Percentiles rank a stretch among this genome's conserved stretches.
phyloP scores from a whole-genome alignment of 2,888 invertebrate species.

The Meiosimyza platycephala region DNA sequence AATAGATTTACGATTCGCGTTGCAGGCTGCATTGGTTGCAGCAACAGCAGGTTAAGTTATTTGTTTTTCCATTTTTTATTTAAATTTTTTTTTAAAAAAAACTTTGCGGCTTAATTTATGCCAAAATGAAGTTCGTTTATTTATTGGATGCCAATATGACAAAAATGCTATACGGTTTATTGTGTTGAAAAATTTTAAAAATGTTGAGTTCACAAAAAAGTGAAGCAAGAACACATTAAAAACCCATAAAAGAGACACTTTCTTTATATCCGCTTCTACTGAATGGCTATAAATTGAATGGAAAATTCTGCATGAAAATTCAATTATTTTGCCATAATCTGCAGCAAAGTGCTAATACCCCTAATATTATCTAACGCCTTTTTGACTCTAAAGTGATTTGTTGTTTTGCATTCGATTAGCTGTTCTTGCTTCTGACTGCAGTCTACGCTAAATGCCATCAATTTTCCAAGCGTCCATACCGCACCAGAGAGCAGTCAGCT shows the following conservation, averaged over 20 bases:
- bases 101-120: slow-evolving; percentile 60
- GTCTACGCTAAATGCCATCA: neutral
- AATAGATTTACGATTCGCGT: neutral
- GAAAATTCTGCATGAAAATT: neutral
- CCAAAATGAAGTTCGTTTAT: slow-evolving; percentile 36
- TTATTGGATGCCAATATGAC: neutral
- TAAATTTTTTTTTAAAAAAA: slow-evolving; percentile 42
- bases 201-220: too few species aligned
- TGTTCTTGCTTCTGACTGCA: neutral
- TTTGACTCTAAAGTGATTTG: too few species aligned
- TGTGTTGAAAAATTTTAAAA: too few species aligned
- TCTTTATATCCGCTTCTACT: too few species aligned
- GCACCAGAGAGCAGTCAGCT: neutral
- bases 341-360: slow-evolving; percentile 1
- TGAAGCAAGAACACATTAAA: too few species aligned
- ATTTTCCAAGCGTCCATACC: neutral
- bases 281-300: too few species aligned
- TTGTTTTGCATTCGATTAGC: slow-evolving; percentile 3
- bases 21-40: too few species aligned
- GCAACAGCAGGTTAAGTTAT: neutral
- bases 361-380: slow-evolving; percentile 2
- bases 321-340: slow-evolving; percentile 18
- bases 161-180: too few species aligned
- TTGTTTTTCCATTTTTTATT: slow-evolving; percentile 39
- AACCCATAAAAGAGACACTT: too few species aligned